phyloP scores from a whole-genome alignment of 2,797 vertebrate genomes.

The Diglossa cyanea region DNA sequence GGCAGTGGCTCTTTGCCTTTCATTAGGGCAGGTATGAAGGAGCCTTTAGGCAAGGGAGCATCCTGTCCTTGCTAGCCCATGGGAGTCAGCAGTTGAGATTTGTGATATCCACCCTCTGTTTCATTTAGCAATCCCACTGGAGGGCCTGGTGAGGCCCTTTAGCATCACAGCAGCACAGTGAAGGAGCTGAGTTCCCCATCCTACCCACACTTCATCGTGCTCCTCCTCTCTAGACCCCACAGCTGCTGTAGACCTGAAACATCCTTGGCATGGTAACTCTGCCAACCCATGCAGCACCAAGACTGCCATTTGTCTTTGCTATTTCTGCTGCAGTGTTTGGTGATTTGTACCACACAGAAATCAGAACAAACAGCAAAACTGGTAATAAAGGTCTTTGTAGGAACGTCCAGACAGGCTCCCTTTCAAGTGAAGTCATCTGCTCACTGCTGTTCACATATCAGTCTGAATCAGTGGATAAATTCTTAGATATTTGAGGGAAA shows the following conservation, averaged over 20 bases:
- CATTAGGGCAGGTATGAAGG: fast-evolving
- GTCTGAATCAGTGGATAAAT: neutral
- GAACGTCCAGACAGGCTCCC: neutral
- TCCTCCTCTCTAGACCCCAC: neutral
- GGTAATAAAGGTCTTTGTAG: neutral
- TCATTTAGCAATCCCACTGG: neutral
- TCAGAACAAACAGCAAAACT: neutral
- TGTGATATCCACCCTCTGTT: neutral
- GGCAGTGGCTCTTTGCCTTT: neutral
- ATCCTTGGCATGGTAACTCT: fast-evolving
- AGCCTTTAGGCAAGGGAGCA: neutral
- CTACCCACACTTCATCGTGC: neutral
- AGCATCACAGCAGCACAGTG: neutral
- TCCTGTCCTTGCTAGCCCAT: neutral
- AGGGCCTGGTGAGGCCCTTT: neutral
- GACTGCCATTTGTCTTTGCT: neutral
- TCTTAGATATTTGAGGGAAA: neutral
- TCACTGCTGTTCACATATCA: neutral
- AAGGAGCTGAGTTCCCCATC: neutral
- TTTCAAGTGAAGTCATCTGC: neutral
- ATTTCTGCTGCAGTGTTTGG: neutral
- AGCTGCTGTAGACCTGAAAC: neutral
- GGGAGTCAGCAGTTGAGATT: neutral
- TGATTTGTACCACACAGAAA: neutral
- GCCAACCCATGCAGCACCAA: neutral